Evolutionary conservation across 2,113 vertebrate species (phyloP).

Genomic region (Gasterosteus aculeatus): DNA sequence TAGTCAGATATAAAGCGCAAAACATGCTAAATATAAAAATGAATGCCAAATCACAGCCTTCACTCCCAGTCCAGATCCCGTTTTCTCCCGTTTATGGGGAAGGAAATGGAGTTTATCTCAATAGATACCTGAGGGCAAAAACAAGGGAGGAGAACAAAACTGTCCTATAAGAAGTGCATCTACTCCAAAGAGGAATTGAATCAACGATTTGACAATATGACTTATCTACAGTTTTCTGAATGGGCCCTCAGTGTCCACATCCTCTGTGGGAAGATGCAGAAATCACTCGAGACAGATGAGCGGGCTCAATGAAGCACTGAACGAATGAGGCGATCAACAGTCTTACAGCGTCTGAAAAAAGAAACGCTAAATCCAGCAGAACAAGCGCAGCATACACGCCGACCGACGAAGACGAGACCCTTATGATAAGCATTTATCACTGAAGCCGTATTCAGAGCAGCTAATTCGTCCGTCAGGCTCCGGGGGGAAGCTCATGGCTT

Average conservation of each 20-base stretch:
- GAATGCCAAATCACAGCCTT: constrained; percentile 12
- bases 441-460: constrained; percentile 38
- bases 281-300: constrained; percentile 45
- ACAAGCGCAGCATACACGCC: not conserved
- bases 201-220: constrained; percentile 35
- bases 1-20: constrained; percentile 36
- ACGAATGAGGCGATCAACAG: constrained; percentile 30
- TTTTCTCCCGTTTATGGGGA: constrained; percentile 14
- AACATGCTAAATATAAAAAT: not conserved
- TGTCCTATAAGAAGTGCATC: constrained; percentile 35
- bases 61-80: not conserved
- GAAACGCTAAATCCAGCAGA: not conserved
- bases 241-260: constrained; percentile 43
- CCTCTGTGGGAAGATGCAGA: constrained; percentile 41
- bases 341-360: constrained; percentile 19
- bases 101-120: constrained; percentile 1
- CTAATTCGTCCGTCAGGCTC: constrained; percentile 33
- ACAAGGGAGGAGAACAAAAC: constrained; percentile 20
- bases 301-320: constrained; percentile 18
- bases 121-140: not conserved
- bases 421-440: constrained; percentile 41
- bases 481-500: constrained; percentile 43
- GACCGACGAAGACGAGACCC: constrained; percentile 16
- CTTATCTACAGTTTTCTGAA: constrained; percentile 63
- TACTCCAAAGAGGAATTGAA: constrained; percentile 38